A percentile compares a stretch with the other conserved stretches of the same genome.
These are phyloP conservation scores for Neomorphus geoffroyi DNA, from an alignment of 2,797 vertebrate genomes.

Conservation along the genomic window DNA sequence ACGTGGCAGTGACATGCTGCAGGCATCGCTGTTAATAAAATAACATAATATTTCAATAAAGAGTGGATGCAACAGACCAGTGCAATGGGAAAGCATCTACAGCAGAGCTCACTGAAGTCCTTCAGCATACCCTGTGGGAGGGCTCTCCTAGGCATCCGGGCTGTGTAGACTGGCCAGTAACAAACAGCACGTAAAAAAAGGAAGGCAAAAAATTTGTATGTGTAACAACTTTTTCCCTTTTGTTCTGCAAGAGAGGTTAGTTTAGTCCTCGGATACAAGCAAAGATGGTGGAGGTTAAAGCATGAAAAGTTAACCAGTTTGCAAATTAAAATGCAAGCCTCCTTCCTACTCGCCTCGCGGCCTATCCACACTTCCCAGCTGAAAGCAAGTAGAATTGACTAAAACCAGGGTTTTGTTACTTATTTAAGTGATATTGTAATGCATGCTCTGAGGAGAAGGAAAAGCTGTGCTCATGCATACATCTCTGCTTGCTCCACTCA, in stretches of 20 bases:
- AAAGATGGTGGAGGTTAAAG: background rate
- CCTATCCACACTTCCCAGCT: background rate
- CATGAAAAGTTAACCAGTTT: background rate
- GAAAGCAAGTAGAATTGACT: conserved; percentile 40
- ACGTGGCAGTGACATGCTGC: background rate
- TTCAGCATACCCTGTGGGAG: background rate
- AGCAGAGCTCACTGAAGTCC: background rate
- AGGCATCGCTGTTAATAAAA: background rate
- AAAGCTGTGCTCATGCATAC: conserved; percentile 8
- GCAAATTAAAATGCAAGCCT: background rate
- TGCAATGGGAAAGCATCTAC: background rate
- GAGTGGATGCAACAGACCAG: background rate
- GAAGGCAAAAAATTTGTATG: background rate
- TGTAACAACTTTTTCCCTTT: background rate
- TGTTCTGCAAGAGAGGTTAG: background rate
- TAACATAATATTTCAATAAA: background rate
- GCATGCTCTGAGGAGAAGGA: background rate
- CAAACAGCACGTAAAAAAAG: background rate
- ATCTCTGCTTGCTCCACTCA: conserved; percentile 8
- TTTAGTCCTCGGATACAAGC: background rate
- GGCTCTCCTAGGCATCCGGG: background rate
- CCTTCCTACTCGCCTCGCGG: background rate
- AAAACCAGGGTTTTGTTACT: background rate
- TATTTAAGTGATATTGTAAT: conserved; percentile 45
- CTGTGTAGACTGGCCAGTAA: background rate